Conservation (phyloP, 2,113 vertebrate genomes). For the Rhizomys pruinosus region DNA sequence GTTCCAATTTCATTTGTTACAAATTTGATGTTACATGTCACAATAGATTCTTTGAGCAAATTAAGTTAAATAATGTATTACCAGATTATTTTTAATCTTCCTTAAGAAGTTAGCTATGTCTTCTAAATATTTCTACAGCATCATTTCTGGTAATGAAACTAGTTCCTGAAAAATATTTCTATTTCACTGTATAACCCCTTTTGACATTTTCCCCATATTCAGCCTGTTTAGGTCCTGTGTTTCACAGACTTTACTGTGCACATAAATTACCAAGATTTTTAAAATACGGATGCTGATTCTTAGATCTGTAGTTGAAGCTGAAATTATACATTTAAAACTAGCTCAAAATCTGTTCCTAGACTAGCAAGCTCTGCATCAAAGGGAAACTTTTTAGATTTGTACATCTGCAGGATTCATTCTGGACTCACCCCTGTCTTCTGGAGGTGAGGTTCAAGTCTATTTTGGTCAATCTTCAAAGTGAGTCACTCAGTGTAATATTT, state of each 20-base stretch:
- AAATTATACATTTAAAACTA: constrained; percentile 3
- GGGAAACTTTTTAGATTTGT: not conserved
- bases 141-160: not conserved
- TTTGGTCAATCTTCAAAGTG: not conserved
- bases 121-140: not conserved
- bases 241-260: not conserved
- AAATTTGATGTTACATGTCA: not conserved
- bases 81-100: not conserved
- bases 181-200: not conserved
- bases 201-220: constrained; percentile 14
- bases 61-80: not conserved
- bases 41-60: not conserved
- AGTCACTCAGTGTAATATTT: not conserved
- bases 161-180: not conserved
- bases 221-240: not conserved
- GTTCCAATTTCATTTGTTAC: not conserved
- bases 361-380: not conserved
- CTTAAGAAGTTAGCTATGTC: not conserved
- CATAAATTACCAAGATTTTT: not conserved
- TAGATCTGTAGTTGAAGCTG: not conserved
- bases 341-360: not conserved
- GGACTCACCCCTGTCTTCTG: not conserved
- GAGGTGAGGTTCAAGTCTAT: not conserved
- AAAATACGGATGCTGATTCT: not conserved
- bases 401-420: not conserved